Evolutionary conservation across 1,140 invertebrate species (phyloP).

Genomic region (Calycopis cecrops): DNA sequence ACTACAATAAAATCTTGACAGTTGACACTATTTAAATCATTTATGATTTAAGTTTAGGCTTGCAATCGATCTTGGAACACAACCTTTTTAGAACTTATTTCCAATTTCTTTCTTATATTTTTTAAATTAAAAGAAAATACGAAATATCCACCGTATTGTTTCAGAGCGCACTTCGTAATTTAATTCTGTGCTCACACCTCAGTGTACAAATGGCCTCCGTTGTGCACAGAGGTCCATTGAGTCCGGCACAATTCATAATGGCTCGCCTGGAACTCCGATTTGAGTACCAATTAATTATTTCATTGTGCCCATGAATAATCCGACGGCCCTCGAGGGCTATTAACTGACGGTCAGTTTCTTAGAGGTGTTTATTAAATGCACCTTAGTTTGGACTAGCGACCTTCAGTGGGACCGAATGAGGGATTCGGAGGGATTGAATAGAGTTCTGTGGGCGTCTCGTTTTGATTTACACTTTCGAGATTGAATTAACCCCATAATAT

Average conservation of each 20-base stretch:
- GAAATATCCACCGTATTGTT: constrained; percentile 8
- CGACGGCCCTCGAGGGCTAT: constrained; percentile 53
- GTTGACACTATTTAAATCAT: no score
- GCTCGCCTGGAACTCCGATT: constrained; percentile 51
- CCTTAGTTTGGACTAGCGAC: constrained; percentile 47
- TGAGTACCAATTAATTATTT: constrained; percentile 72
- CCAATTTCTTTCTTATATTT: no score
- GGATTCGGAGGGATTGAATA: constrained; percentile 5
- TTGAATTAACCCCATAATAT: no score
- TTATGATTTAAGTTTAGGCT: no score
- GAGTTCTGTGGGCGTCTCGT: no score
- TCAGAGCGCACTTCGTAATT: neutral
- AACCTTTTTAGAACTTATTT: no score
- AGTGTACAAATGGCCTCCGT: constrained; percentile 25
- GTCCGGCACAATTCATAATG: constrained; percentile 39
- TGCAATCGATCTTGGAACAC: no score
- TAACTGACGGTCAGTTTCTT: constrained; percentile 68
- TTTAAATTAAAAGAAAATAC: constrained; percentile 6
- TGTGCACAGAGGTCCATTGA: constrained; percentile 34
- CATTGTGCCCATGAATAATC: constrained; percentile 58
- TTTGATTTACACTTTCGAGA: no score
- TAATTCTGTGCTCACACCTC: constrained; percentile 26
- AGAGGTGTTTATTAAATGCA: constrained; percentile 66
- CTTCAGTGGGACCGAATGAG: constrained; percentile 6
- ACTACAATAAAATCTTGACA: no score